Base-by-base conservation (phyloP, 1,140 invertebrate genomes). In the Caenorhabditis brenneri region DNA sequence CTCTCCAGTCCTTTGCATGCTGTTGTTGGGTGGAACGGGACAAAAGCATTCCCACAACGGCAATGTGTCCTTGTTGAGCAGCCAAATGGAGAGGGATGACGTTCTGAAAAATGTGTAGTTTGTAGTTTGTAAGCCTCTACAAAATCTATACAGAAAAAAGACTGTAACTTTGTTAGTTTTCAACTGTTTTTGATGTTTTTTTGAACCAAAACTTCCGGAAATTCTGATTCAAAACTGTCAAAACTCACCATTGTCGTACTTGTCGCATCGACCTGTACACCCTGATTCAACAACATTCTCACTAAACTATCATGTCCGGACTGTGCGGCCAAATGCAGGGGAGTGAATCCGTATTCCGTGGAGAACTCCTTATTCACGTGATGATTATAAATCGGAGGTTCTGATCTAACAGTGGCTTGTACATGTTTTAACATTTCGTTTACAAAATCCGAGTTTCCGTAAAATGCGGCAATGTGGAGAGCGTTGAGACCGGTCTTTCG, bases 251-350 rank as follows among this genome's bases (percentile, higher is more conserved):
- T 91, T 16, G 90, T 90, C 0, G 89, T 90, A 31, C 90, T 90
- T 16, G 90, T 88, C 1, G 90, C 95, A 90, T 99, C 97, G 0
- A 97, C 96, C 93, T 97, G 95, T 29, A 99, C 97, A 55, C 96
- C 97, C 55, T 96, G 95, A 92, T 99, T 99, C 60, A 99, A 93
- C 33, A 99, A 92, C 83, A 99, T 91, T 81, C 97, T 92, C 10
- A 99, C 97, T 48, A 99, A 95, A 87, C 97, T 96, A 92, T 99
- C 97, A 91, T 99, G 98, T 39, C 97, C 97, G 31, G 95, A 96
- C 90, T 97, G 97, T 1, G 97, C 94, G 0, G 97, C 97, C 79
- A 99, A 92, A 92, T 99, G 97, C n/a, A 99, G 93, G 16, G 97
- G 92, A 1, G 92, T 92, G 2, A 90, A 85, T 10, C 89, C 89